phyloP scores from a whole-genome alignment of 2,113 vertebrate species.

The Himantopus leucocephalus region DNA sequence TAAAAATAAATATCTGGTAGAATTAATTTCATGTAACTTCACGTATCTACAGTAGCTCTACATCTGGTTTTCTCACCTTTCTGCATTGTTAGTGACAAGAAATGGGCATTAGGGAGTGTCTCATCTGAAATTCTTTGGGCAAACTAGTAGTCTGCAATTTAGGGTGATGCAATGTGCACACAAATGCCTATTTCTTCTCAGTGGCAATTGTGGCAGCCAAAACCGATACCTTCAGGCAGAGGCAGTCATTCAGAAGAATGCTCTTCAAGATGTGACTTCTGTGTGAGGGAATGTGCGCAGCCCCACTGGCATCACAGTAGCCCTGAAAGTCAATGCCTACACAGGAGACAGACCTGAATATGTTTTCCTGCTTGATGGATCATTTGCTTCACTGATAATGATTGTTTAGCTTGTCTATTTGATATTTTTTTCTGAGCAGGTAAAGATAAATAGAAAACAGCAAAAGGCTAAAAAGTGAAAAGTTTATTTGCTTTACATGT shows the following conservation, averaged over 20 bases:
- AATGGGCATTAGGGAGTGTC: not conserved
- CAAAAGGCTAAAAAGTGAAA: not conserved
- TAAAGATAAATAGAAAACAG: not conserved
- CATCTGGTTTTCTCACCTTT: not conserved
- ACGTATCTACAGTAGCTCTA: not conserved
- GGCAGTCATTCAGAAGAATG: not conserved
- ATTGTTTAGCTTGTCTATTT: not conserved
- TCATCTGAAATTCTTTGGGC: not conserved
- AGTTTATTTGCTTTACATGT: not conserved
- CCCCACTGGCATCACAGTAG: not conserved
- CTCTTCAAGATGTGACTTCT: not conserved
- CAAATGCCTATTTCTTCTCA: not conserved
- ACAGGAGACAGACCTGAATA: too few relatives aligned
- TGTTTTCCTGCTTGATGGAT: not conserved
- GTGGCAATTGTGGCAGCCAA: accelerated
- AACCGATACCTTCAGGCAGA: not conserved
- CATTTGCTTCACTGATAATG: not conserved
- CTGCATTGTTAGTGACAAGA: not conserved
- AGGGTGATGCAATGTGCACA: not conserved
- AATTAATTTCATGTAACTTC: not conserved
- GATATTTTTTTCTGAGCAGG: not conserved
- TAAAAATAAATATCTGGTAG: not conserved
- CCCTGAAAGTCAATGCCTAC: not conserved
- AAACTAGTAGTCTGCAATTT: not conserved
- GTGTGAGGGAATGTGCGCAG: accelerated